Base-by-base conservation (phyloP, 2,888 invertebrate genomes). In the Macrophya alboannulata region DNA sequence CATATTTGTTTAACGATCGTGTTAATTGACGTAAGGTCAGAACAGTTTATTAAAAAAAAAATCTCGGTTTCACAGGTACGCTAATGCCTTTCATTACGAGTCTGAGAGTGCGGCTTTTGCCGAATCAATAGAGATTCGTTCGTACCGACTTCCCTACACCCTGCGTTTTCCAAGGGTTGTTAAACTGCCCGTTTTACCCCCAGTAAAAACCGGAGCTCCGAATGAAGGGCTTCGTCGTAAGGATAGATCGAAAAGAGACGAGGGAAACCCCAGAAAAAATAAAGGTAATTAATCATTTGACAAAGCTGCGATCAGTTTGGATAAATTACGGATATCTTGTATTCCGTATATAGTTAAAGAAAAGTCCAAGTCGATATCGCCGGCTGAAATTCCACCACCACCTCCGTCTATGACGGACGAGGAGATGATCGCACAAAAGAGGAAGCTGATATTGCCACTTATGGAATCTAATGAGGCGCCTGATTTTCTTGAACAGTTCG, bases 31-130 rank as follows among this genome's bases (percentile, higher is more conserved):
- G 15, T 74, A 8, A 74, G 40, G 15, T 48, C 48, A 6, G n/a
- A 43, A 15, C 51, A 48, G 55, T 37, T 84, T 76, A 21, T 9
- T 74, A n/a, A 1, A 65, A 76, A 12, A 21, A 71, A 12, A 31
- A 77, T 48, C 17, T 31, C 68, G 15, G n/a, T 85, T 74, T 45
- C 68, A 74, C 85, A 92, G 92, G 89, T 92, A 90, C 40, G 91
- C 88, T 10, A 87, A 87, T 25, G 89, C 90, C 51, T 86, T 90
- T 37, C 88, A 90, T 59, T 92, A 91, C 51, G 48, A 84, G 0
- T 87, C 92, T 9, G 85, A 92, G 77, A 88, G 88, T 82, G 86
- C 87, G 15, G 87, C 89, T 43, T 90, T 89, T 79, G 86, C 87
- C 0, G 85, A 88, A 31, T 87, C 89, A n/a, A 85, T 90, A 21